phyloP scores from a whole-genome alignment of 2,888 invertebrate genomes.

The Xestoiulus laeticollis region DNA sequence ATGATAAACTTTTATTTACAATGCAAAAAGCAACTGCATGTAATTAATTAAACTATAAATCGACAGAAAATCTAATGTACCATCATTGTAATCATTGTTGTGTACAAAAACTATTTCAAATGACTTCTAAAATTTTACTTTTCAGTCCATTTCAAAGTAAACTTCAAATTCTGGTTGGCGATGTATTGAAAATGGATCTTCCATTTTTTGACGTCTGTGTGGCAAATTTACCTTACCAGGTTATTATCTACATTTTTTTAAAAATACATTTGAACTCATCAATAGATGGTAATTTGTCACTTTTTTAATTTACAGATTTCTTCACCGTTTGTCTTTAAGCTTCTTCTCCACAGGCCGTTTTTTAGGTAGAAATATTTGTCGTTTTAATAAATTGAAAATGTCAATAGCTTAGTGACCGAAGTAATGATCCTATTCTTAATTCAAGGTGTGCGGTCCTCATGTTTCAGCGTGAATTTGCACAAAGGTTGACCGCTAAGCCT shows the following conservation, averaged over 20 bases:
- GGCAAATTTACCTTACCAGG: conserved; percentile 97
- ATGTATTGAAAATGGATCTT: conserved; percentile 91
- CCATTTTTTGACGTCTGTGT: conserved; percentile 99
- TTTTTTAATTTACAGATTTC: conserved; percentile 64
- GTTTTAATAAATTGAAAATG: conserved; percentile 51
- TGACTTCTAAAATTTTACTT: conserved; percentile 42
- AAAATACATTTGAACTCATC: background rate
- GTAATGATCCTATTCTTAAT: too few relatives aligned
- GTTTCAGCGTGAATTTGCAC: conserved; percentile 99
- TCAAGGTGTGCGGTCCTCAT: conserved; percentile 91
- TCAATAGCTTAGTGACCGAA: too few relatives aligned
- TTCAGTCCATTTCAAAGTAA: conserved; percentile 88
- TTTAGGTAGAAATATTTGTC: conserved; percentile 61
- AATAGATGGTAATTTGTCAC: too few relatives aligned
- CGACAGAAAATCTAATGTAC: too few relatives aligned
- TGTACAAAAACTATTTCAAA: too few relatives aligned
- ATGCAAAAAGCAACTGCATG: too few relatives aligned
- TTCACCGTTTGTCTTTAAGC: conserved; percentile 68
- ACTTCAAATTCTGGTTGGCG: conserved; percentile 90
- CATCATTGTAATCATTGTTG: too few relatives aligned
- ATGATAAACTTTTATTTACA: too few relatives aligned
- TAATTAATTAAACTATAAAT: too few relatives aligned
- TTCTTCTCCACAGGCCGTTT: conserved; percentile 73
- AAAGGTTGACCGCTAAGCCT: conserved; percentile 93
- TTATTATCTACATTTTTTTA: conserved; percentile 68